These are phyloP conservation scores for Drosophila takahashii DNA, from an alignment of 1,140 invertebrate genomes.

Conservation along the genomic window DNA sequence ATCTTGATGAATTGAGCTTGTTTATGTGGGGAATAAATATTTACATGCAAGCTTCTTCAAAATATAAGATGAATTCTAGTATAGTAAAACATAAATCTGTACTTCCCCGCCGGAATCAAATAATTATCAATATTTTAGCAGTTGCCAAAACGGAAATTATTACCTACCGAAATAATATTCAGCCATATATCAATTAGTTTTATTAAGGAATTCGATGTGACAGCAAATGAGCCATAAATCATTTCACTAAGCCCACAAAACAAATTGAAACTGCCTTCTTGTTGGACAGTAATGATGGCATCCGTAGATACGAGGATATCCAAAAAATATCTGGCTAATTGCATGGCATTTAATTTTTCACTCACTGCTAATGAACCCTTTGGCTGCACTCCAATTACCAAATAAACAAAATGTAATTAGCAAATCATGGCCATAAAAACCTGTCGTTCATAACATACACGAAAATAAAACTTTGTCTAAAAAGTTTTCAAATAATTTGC, in stretches of 20 bases:
- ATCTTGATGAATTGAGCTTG: slow-evolving; percentile 28
- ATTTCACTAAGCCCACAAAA: slow-evolving; percentile 19
- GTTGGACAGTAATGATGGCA: slow-evolving; percentile 12
- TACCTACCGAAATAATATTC: slow-evolving; percentile 4
- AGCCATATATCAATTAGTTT: slow-evolving; percentile 35
- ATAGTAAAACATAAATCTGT: background rate
- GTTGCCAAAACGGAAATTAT: slow-evolving; percentile 23
- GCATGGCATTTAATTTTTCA: slow-evolving; percentile 17
- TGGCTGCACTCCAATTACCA: slow-evolving; percentile 35
- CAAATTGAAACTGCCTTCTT: slow-evolving; percentile 18
- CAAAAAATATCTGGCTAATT: slow-evolving; percentile 28
- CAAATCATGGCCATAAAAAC: slow-evolving; percentile 37
- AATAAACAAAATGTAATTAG: slow-evolving; percentile 34
- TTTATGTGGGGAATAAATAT: background rate
- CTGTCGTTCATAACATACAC: slow-evolving; percentile 8
- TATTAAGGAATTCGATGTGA: slow-evolving; percentile 26
- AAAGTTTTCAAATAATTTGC: slow-evolving; percentile 24
- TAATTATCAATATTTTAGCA: slow-evolving; percentile 2
- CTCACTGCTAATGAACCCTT: slow-evolving; percentile 28
- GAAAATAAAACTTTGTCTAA: slow-evolving; percentile 13
- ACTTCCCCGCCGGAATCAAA: background rate
- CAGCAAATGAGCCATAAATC: slow-evolving; percentile 23
- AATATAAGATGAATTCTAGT: background rate
- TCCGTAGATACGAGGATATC: background rate
- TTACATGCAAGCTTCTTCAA: background rate